phyloP scores from a whole-genome alignment of 2,113 vertebrate species.

The Hemibagrus wyckioides region DNA sequence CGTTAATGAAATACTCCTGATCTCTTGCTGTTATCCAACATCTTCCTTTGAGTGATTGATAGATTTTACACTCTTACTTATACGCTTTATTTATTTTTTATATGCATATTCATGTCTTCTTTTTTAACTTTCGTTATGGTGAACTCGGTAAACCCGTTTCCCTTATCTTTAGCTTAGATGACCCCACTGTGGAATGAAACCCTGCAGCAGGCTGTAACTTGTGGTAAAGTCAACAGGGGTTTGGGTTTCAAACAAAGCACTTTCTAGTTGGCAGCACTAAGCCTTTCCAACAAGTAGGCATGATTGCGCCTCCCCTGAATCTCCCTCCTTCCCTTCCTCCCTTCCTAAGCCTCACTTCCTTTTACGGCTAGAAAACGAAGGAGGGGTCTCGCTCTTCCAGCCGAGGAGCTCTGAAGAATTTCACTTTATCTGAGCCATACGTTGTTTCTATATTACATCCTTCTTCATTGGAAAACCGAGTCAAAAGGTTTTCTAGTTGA shows the following conservation, averaged over 20 bases:
- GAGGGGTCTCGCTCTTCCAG: conserved; percentile 33
- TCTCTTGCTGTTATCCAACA: conserved; percentile 19
- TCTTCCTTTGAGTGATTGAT: conserved; percentile 18
- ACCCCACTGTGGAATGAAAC: conserved; percentile 45
- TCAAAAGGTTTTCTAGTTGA: neutral
- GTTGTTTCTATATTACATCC: neutral
- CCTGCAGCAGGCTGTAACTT: conserved; percentile 40
- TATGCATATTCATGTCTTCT: neutral
- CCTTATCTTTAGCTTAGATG: conserved; percentile 37
- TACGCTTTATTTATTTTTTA: conserved; percentile 1
- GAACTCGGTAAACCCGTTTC: conserved; percentile 4
- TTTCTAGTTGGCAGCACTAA: conserved; percentile 58
- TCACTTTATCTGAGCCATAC: conserved; percentile 25
- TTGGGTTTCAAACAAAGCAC: conserved; percentile 56
- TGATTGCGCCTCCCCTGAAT: conserved; percentile 59
- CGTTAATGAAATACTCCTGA: conserved; percentile 18
- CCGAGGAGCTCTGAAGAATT: conserved; percentile 31
- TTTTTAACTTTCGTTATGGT: neutral
- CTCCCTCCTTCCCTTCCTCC: conserved; percentile 33
- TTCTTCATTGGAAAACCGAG: neutral
- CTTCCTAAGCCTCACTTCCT: conserved; percentile 50
- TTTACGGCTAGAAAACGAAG: conserved; percentile 43
- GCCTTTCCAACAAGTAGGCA: conserved; percentile 63
- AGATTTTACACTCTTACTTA: neutral
- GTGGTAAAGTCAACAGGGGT: conserved; percentile 63